Base-by-base conservation (phyloP, 2,888 invertebrate genomes). In the Latrodectus elegans region DNA sequence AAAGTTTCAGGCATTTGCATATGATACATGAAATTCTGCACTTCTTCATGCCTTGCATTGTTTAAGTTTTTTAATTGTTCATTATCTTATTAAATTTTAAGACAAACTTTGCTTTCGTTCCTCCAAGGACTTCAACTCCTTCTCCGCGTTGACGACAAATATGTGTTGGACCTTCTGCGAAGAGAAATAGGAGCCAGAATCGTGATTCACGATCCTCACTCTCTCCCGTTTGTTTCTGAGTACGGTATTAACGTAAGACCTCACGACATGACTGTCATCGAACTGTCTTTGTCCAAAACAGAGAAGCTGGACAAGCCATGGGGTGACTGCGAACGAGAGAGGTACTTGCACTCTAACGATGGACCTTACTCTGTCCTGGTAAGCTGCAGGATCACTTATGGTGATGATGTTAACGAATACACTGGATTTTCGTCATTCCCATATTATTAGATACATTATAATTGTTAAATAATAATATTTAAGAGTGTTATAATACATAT, bases 311-410 rank as follows among this genome's bases (percentile, higher is more conserved):
- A 55, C 9, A 17, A 65, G 22, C 84, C 84, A 12, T 84, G 78
- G 78, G 78, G 84, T 15, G 55, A 49, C 26, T 84, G 84, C 60
- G 60, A 80, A 67, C 51, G 17, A 52, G 67, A 11, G 4, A 38
- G 38, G 6, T 38, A 38, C 38, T 6, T 4, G 38, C 17, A 14
- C 26, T 68, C 38, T 15, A 71, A 76, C 11, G 70, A 22, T 8
- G 72, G 71, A 70, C 84, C 77, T 12, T 84, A 84, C n/a, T 77
- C 77, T 10, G 53, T 84, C 4, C 26, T 84, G 77, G 84, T 84
- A 12, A 77, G 22, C 22, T 38, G 4, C 38, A 6, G 4, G 38
- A 38, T 38, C 38, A 6, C 38, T 38, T 38, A 38, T 38, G 38
- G 38, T 38, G 38, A 38, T 4, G 4, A 38, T 38, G 6, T 38